phyloP scores from a whole-genome alignment of 2,797 vertebrate species.

The Tenualosa thibaudeaui region DNA sequence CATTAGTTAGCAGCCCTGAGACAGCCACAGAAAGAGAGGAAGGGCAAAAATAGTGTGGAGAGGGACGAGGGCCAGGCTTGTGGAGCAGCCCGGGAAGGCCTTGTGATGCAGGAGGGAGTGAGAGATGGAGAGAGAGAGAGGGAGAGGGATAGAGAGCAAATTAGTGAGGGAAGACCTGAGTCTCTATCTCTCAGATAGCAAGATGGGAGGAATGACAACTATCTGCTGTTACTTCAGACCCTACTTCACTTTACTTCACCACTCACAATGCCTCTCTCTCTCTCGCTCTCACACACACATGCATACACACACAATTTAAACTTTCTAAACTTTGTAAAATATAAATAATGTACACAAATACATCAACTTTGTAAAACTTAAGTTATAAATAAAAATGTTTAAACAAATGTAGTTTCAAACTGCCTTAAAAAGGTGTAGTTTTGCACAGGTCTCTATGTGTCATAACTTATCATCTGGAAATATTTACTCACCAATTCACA shows the following conservation, averaged over 20 bases:
- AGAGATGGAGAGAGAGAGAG: neutral
- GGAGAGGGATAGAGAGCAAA: neutral
- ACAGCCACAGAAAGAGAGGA: neutral
- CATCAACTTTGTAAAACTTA: no score
- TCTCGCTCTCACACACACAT: neutral
- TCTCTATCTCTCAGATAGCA: neutral
- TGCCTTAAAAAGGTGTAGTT: no score
- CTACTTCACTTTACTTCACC: neutral
- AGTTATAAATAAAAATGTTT: no score
- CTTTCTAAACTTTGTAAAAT: no score
- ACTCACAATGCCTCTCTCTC: neutral
- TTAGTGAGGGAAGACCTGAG: neutral
- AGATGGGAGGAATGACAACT: neutral
- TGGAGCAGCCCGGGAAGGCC: neutral
- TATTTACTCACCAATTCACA: no score
- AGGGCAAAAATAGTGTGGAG: neutral
- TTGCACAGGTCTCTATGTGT: no score
- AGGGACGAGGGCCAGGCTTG: neutral
- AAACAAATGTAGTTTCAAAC: no score
- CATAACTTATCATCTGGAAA: no score
- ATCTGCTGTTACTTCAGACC: neutral
- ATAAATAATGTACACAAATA: no score
- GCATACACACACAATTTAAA: neutral
- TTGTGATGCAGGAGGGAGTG: neutral
- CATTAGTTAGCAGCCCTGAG: neutral